phyloP scores from a whole-genome alignment of 1,140 invertebrate genomes.

The Drosophila kurseongensis region DNA sequence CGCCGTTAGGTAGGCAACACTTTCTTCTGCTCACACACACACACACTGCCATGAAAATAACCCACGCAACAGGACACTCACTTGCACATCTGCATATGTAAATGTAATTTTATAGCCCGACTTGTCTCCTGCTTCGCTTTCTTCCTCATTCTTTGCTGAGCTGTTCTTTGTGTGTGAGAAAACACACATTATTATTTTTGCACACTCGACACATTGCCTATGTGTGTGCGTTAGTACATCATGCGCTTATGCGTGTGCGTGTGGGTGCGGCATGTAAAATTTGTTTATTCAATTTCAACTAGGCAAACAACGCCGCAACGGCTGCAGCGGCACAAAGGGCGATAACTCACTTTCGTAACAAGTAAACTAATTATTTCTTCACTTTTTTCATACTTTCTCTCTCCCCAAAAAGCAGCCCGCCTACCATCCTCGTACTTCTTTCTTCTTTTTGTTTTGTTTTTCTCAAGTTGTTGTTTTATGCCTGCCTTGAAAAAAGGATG shows the following conservation, averaged over 20 bases:
- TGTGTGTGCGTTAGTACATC: slow-evolving; percentile 34
- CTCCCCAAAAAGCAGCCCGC: not conserved
- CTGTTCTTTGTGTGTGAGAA: slow-evolving; percentile 46
- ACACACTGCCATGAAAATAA: not conserved
- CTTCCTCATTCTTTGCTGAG: slow-evolving; percentile 38
- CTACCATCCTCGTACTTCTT: slow-evolving; percentile 6
- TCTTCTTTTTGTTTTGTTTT: slow-evolving; percentile 33
- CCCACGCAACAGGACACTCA: slow-evolving; percentile 5
- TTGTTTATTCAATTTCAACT: slow-evolving; percentile 81
- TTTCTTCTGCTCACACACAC: slow-evolving; percentile 34
- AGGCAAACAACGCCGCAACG: slow-evolving; percentile 65
- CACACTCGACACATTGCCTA: slow-evolving; percentile 71
- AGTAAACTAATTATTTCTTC: slow-evolving; percentile 84
- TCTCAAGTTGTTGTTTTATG: slow-evolving; percentile 56
- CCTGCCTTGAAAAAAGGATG: slow-evolving; percentile 45
- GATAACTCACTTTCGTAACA: slow-evolving; percentile 80
- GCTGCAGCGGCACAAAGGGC: slow-evolving; percentile 63
- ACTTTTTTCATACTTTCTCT: slow-evolving; percentile 55
- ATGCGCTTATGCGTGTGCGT: slow-evolving; percentile 23
- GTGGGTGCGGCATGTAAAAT: slow-evolving; percentile 53
- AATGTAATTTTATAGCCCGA: slow-evolving; percentile 50
- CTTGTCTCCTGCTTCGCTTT: slow-evolving; percentile 2
- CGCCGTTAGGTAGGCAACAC: slow-evolving; percentile 66
- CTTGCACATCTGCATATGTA: slow-evolving; percentile 42
- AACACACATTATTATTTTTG: slow-evolving; percentile 69